Evolutionary conservation across 2,113 vertebrate species (phyloP).

Genomic region (Chlamydotis undulata): DNA sequence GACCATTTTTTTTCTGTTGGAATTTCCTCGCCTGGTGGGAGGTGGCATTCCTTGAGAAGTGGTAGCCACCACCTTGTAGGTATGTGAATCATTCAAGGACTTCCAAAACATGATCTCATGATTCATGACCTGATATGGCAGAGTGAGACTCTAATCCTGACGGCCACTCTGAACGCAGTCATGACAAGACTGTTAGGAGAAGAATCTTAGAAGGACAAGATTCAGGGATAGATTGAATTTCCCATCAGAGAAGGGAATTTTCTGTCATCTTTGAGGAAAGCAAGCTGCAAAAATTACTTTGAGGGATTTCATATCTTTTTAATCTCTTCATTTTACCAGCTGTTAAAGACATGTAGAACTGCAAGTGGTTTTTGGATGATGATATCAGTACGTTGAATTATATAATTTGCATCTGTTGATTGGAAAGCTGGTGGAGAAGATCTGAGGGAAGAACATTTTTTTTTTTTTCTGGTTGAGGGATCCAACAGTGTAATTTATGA

Average conservation of each 20-base stretch:
- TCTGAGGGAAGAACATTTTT: neutral
- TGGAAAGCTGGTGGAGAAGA: neutral
- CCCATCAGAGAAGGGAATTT: neutral
- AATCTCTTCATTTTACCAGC: neutral
- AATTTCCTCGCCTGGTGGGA: neutral
- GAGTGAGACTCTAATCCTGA: neutral
- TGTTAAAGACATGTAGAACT: neutral
- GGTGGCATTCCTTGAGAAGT: neutral
- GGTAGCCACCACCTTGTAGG: neutral
- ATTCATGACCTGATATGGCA: neutral
- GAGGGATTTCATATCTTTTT: constrained; percentile 6
- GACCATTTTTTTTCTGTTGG: neutral
- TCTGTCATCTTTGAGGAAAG: neutral
- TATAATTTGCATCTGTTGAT: constrained; percentile 38
- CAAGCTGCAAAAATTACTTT: neutral
- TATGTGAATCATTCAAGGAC: neutral
- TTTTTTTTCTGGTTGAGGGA: neutral
- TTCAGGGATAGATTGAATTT: neutral
- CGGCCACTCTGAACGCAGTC: neutral
- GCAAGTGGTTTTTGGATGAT: neutral
- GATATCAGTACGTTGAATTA: constrained; percentile 3
- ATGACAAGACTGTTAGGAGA: neutral
- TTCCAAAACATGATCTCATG: neutral
- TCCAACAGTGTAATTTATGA: neutral
- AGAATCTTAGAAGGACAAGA: neutral